phyloP scores from a whole-genome alignment of 2,113 vertebrate species.

The Elgaria multicarinata region DNA sequence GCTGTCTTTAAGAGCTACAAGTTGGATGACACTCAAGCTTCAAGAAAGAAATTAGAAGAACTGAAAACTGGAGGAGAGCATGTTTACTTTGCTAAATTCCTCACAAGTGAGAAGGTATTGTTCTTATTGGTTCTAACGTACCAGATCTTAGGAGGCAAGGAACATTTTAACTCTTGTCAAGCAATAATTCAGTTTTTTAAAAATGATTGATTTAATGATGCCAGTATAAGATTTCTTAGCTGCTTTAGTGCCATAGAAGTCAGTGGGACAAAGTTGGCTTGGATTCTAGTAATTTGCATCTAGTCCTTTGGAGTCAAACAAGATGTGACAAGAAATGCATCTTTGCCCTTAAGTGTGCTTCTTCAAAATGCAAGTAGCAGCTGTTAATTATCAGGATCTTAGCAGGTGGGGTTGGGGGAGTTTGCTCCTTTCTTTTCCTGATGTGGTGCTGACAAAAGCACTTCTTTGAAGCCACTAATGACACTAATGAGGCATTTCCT shows the following conservation, averaged over 20 bases:
- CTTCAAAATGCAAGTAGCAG: not conserved
- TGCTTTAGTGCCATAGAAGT: not conserved
- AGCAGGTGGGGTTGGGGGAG: not conserved
- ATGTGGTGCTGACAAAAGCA: not conserved
- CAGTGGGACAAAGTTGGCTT: not conserved
- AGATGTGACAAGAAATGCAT: not conserved
- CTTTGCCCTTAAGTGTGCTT: not conserved
- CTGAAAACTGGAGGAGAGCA: slow-evolving; percentile 92
- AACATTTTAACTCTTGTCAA: not conserved
- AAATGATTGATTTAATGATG: not conserved
- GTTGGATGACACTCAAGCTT: slow-evolving; percentile 96
- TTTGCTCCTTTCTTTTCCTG: not conserved
- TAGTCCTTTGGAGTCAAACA: not conserved
- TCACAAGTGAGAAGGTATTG: slow-evolving; percentile 96
- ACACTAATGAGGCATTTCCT: not conserved
- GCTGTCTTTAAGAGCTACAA: slow-evolving; percentile 99
- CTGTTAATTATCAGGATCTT: not conserved
- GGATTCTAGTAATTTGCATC: not conserved
- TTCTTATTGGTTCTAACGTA: not conserved
- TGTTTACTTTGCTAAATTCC: slow-evolving; percentile 98
- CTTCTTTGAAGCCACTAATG: not conserved
- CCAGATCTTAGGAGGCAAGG: not conserved
- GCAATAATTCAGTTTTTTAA: not conserved
- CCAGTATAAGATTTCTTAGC: not conserved
- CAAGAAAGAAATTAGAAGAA: slow-evolving; percentile 94